Evolutionary conservation across 2,797 vertebrate genomes (phyloP), one percentile per base, ranked within the genome.

Genomic region (Gymnoscopelus braueri): DNA sequence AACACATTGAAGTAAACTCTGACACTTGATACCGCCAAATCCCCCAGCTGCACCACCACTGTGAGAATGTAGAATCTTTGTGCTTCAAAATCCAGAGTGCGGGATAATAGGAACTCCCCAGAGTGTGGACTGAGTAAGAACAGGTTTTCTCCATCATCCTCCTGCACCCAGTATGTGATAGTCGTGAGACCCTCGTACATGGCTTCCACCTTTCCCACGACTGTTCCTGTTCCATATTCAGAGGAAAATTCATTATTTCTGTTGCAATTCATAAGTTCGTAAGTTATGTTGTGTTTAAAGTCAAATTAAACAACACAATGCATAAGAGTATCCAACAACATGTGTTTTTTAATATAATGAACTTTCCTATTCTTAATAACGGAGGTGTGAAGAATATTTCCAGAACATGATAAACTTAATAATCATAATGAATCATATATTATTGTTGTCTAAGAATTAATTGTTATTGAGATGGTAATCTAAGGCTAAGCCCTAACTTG

Each of bases 1-100:
- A 91, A 23, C 78, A 94, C 92, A 55, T 84, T 95, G 74, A 95
- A 92, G 80, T 94, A 94, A 23, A 94, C 91, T 65, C 93, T 87
- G 87, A 93, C 89, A 85, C 86, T 70, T 58, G 85, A 87, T 8
- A 89, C 81, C 66, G 72, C 80, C 11, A 47, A 60, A 52, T 82
- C 86, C 74, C 87, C 77, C 71, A 77, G 79, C 75, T 84, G 85
- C 24, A 62, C 80, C 51, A 64, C 82, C 72, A 92, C 91, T 24
- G 90, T 89, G 68, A 94, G 87, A 77, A 94, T 80, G 82, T 92
- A 94, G 80, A 90, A 84, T 55, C 84, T 83, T 80, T 93, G 89
- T 64, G 69, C 63, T 79, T 95, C 94, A 23, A 91, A 95, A 85
- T 94, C 93, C 86, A 95, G 80, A 39, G 76, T 65, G 60, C 93